These are phyloP conservation scores for Parasteatoda tepidariorum DNA, from an alignment of 1,140 invertebrate genomes.

Conservation along the genomic window DNA sequence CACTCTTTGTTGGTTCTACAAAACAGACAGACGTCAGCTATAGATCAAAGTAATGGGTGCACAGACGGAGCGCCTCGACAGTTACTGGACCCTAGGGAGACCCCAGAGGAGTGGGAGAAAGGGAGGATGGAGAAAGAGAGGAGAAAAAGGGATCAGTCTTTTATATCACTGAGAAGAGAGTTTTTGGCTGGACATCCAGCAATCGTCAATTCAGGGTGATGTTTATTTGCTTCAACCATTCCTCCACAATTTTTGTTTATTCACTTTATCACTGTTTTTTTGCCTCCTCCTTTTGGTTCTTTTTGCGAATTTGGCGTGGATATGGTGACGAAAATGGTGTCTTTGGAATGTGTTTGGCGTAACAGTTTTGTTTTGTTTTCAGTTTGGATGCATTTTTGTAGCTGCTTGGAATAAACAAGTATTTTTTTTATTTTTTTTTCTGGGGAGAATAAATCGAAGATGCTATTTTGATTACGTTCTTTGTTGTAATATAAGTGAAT, in stretches of 20 bases:
- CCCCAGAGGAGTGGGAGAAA: neutral
- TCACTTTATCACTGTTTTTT: neutral
- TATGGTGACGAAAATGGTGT: neutral
- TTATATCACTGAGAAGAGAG: conserved; percentile 14
- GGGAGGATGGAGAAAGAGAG: neutral
- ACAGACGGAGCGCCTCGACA: conserved; percentile 44
- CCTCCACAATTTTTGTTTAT: neutral
- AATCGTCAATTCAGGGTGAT: conserved; percentile 51
- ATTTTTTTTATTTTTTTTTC: too few relatives aligned
- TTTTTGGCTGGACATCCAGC: conserved; percentile 39
- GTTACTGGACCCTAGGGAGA: conserved; percentile 52
- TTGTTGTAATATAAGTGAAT: too few relatives aligned
- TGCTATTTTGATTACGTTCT: too few relatives aligned
- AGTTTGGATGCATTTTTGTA: too few relatives aligned
- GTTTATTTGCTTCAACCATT: conserved; percentile 41
- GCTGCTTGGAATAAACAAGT: too few relatives aligned
- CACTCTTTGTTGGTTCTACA: conserved; percentile 44
- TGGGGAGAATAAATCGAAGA: too few relatives aligned
- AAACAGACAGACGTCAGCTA: conserved; percentile 54
- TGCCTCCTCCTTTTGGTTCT: neutral
- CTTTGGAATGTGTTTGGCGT: too few relatives aligned
- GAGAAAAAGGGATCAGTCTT: conserved; percentile 23
- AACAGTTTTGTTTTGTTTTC: too few relatives aligned
- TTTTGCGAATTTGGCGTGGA: neutral
- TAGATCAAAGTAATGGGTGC: conserved; percentile 55